Conservation (phyloP, 2,113 vertebrate species). For the Leptobrachium leishanense region DNA sequence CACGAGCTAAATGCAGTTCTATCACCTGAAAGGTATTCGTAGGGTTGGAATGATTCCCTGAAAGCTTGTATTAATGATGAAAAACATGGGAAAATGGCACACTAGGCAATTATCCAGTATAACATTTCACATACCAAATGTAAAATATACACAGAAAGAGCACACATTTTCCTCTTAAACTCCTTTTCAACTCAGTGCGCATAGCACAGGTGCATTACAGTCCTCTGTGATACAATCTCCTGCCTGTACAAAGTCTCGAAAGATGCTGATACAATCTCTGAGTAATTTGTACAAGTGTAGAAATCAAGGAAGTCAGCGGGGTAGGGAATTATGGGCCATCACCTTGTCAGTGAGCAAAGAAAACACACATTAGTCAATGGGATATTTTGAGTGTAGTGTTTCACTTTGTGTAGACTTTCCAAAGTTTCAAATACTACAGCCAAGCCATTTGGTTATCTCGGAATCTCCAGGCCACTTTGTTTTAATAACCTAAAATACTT, state of each 20-base stretch:
- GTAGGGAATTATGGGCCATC: slow-evolving; percentile 6
- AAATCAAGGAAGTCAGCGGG: not conserved
- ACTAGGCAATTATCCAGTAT: not conserved
- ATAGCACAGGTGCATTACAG: not conserved
- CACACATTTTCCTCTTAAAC: not conserved
- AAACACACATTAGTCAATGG: slow-evolving; percentile 13
- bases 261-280: not conserved
- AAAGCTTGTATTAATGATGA: no score
- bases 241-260: not conserved
- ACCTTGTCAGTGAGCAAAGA: not conserved
- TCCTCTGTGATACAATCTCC: not conserved
- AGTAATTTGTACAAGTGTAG: not conserved
- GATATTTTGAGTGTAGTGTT: slow-evolving; percentile 10
- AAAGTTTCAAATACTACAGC: slow-evolving; percentile 11
- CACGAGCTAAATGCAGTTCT: no score
- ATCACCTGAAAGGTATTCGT: no score
- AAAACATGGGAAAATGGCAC: not conserved
- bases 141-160: no score
- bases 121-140: not conserved
- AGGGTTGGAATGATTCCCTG: no score
- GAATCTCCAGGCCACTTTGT: slow-evolving; percentile 35
- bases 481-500: slow-evolving; percentile 21
- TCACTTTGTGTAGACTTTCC: not conserved
- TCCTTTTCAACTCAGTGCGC: not conserved
- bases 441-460: slow-evolving; percentile 36